Base-by-base conservation (phyloP, 2,113 vertebrate species). In the Petrocephalus microphthalmus region DNA sequence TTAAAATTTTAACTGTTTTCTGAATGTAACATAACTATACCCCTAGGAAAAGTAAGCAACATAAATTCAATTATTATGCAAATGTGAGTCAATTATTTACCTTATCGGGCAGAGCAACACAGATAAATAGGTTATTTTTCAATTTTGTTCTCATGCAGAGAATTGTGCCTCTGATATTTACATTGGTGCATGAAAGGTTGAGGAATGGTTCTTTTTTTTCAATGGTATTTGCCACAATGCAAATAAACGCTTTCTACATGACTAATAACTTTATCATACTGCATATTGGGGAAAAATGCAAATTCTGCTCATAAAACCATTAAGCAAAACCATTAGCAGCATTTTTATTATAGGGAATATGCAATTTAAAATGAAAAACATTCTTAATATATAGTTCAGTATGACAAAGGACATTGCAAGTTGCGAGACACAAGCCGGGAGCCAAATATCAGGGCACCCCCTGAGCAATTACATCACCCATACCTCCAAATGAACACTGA, bases 201-300 rank as follows among this genome's bases (percentile, higher is more conserved):
- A 84, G 78, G 57, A 57, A 84, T 88, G 17, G 19, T 20, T 60
- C 6, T 22, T 85, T 81, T 81, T 64, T 81, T 67, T 52, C 56
- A 88, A 67, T 49, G 60, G 56, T 84, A 71, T 67, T 88, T 67
- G 47, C 81, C n/a, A 85, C 7, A 71, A 17, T 37, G 83, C 83
- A 88, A 88, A 64, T 52, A 88, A 85, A 88, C 13, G 5, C 82
- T 74, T 88, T 85, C 81, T 84, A 84, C 53, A 49, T 85, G 83
- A 71, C 56, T 67, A 53, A 85, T 52, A 78, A 85, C 37, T 88
- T 52, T 29, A 37, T 20, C 20, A 8, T 10, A 17, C 29, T 29
- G 17, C 37, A 57, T n/a, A 64, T 52, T 51, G 37, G 17, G 25
- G 49, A 85, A 85, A 54, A 54, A 52, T 33, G 52, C 49, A 37